phyloP scores from a whole-genome alignment of 2,797 vertebrate genomes.

The Enteromius radiatus region DNA sequence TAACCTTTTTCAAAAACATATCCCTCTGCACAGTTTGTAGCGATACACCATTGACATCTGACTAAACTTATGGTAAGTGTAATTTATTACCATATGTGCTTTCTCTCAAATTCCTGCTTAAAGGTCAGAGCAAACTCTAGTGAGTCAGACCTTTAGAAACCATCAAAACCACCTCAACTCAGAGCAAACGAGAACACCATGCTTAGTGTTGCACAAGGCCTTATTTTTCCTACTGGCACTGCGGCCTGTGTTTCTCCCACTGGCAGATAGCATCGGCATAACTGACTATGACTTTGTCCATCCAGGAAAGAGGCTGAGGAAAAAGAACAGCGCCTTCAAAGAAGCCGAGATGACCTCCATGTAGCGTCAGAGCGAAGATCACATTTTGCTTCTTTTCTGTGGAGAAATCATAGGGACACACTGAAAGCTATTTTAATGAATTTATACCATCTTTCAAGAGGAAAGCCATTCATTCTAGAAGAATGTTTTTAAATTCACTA shows the following conservation, averaged over 20 bases:
- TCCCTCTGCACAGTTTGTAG: neutral
- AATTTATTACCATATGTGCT: neutral
- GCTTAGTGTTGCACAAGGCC: slow-evolving; percentile 48
- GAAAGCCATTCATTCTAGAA: neutral
- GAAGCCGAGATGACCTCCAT: slow-evolving; percentile 96
- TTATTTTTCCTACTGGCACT: slow-evolving; percentile 68
- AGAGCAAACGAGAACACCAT: neutral
- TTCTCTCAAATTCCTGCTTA: neutral
- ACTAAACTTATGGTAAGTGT: neutral
- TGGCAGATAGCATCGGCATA: slow-evolving; percentile 91
- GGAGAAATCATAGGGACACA: slow-evolving; percentile 33
- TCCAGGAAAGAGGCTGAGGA: slow-evolving; percentile 95
- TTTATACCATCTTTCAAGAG: neutral
- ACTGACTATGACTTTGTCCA: slow-evolving; percentile 95
- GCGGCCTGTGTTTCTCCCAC: slow-evolving; percentile 84
- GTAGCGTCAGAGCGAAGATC: slow-evolving; percentile 90
- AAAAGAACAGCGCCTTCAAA: slow-evolving; percentile 94
- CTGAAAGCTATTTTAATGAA: neutral
- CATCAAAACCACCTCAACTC: slow-evolving; percentile 8
- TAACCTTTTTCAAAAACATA: neutral
- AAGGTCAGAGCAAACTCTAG: slow-evolving; percentile 16
- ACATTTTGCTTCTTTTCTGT: slow-evolving; percentile 92
- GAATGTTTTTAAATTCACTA: neutral
- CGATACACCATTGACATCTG: neutral
- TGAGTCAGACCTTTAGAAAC: slow-evolving; percentile 12